Conservation (phyloP, 2,113 vertebrate genomes). For the Carassius gibelio region DNA sequence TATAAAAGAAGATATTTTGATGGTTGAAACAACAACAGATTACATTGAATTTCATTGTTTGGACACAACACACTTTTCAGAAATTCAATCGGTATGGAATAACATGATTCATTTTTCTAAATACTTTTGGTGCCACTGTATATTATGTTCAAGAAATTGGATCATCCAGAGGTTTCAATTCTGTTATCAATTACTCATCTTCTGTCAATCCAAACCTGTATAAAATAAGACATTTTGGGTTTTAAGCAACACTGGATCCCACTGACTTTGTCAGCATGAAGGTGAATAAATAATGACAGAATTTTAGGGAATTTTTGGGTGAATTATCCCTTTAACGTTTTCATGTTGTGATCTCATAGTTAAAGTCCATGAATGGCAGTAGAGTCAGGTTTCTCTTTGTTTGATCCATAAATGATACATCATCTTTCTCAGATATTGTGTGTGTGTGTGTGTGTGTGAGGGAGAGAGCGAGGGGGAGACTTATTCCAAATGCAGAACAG, state of each 20-base stretch:
- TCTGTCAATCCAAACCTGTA: background rate
- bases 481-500: conserved; percentile 65
- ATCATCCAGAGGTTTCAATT: background rate
- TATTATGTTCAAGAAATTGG: background rate
- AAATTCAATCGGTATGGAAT: background rate
- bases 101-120: background rate
- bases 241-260: background rate
- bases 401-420: conserved; percentile 27
- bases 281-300: background rate
- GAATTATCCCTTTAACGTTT: background rate
- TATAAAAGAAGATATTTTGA: background rate
- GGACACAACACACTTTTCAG: background rate
- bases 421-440: conserved; percentile 36
- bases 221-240: background rate
- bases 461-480: conserved; percentile 35
- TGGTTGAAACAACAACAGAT: too few species aligned
- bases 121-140: background rate
- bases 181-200: background rate
- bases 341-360: background rate
- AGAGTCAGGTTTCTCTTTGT: conserved; percentile 2
- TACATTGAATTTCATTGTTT: too few species aligned
- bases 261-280: background rate
- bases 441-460: conserved; percentile 33
- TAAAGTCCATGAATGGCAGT: background rate
- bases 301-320: background rate